Base-by-base conservation (phyloP, 1,140 invertebrate genomes). In the Chironomus tepperi region DNA sequence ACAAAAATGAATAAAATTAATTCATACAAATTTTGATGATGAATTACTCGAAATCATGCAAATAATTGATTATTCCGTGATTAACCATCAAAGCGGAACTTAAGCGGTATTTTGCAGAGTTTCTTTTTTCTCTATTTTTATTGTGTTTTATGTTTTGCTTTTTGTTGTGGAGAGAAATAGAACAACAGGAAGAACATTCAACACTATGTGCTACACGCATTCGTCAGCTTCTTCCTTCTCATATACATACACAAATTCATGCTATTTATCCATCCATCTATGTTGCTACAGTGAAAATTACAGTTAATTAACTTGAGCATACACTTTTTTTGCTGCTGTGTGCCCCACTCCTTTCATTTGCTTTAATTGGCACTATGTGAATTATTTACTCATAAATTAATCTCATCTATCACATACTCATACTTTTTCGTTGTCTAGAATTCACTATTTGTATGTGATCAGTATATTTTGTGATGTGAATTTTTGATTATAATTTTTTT, bases 281-380 rank as follows among this genome's bases (percentile, higher is more conserved):
- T n/a, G 12, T 57, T n/a, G 12, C 12, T 57, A 57, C 15, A 3
- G 65, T 70, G 10, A 70, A 34, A 70, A 70, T 70, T 70, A 70
- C 65, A 70, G 65, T 70, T 70, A 70, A 70, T 70, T 70, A 70
- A 70, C 65, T 70, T 70, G 24, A 34, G 24, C 24, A 34, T 34
- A 34, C 24, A 34, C 19, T 70, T 21, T 70, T 57, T 57, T n/a
- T 57, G 47, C 47, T 15, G 5, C 47, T 57, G 10, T 57, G 10
- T 57, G 12, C 47, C n/a, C n/a, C 47, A 57, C 47, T 57, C n/a
- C 47, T 34, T 34, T 34, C 5, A 34, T 34, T 21, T 10, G 65
- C 65, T 70, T 70, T 70, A 70, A 70, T 70, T 70, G 65, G 18
- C 65, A 18, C 16, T 19, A 67, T 70, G 18, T 18, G 65, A 16